Base-by-base conservation (phyloP, 1,140 invertebrate genomes). In the Mamestra configurata region DNA sequence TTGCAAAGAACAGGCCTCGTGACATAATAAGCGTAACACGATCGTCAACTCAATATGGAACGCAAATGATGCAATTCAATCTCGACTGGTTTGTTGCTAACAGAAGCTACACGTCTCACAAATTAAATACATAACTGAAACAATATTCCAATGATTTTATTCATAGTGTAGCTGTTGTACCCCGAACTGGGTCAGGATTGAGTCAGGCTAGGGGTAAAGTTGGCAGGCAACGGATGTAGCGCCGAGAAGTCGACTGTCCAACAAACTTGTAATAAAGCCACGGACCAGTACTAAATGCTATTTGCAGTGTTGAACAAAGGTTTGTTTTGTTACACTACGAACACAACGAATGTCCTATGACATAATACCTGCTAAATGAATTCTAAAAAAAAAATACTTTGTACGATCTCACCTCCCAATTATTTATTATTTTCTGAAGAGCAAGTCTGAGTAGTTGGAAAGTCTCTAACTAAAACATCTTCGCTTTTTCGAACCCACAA, bases 241-340 rank as follows among this genome's bases (percentile, higher is more conserved):
- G 18, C 57, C n/a, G 68, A 49, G 68, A 64, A 73, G 43, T 79
- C 70, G 40, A 71, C 53, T 81, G 66, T 27, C 68, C 73, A 81
- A 81, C 79, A 81, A 81, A 81, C 59, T 81, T 72, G 79, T 72
- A 81, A 72, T 80, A 79, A 64, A 79, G 51, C 76, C 64, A 35
- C 61, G 59, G 18, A 71, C 68, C 20, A 46, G 57, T 15, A 57
- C 20, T 73, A 70, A 80, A 80, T 57, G 79, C 53, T 80, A 76
- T 68, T 76, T 70, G 72, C n/a, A 43, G 49, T 71, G 31, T 57
- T 59, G 57, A 35, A 79, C 68, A 73, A 22, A 59, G 55, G 57
- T 51, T 73, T 35, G 55, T 27, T 80, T 77, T 80, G 61, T 80
- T 49, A 35, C 27, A 43, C 35, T 53, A 27, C 35, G 49, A 70